These are phyloP conservation scores for Oxygymnocypris stewartii DNA, from an alignment of 2,113 vertebrate species.

Conservation along the genomic window DNA sequence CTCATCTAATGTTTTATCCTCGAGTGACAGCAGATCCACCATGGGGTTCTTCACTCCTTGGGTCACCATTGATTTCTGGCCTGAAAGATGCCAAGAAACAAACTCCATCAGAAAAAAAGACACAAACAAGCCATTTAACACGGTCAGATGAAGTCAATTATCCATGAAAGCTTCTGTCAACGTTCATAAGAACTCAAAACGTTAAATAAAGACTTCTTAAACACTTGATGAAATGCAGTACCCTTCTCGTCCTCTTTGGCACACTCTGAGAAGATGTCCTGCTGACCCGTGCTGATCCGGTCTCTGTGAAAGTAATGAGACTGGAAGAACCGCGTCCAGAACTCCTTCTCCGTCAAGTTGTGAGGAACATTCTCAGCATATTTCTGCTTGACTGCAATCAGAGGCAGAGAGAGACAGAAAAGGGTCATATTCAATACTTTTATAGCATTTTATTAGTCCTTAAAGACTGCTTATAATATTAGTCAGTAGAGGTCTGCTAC, in stretches of 20 bases:
- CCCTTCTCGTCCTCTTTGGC: conserved; percentile 97
- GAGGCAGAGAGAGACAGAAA: conserved; percentile 19
- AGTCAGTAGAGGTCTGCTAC: background rate
- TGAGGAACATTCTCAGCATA: conserved; percentile 97
- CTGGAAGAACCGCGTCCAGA: conserved; percentile 99
- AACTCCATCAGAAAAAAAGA: background rate
- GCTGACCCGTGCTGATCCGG: conserved; percentile 90
- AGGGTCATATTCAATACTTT: background rate
- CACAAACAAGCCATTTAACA: background rate
- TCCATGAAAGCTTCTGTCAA: background rate
- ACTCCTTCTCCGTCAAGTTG: conserved; percentile 94
- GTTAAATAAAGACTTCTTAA: background rate
- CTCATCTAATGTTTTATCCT: conserved; percentile 96
- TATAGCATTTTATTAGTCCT: background rate
- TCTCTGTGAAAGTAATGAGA: conserved; percentile 99
- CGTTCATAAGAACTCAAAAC: background rate
- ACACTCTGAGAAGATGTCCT: conserved; percentile 98
- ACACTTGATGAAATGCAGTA: conserved; percentile 55
- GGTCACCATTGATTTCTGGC: conserved; percentile 91
- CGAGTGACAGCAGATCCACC: conserved; percentile 88
- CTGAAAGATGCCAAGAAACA: conserved; percentile 66
- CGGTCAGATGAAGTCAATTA: background rate
- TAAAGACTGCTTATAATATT: background rate
- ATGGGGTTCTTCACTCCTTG: conserved; percentile 97
- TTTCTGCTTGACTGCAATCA: conserved; percentile 90